A percentile compares a stretch with the other conserved stretches of the same genome.
phyloP scores from a whole-genome alignment of 92 coral and sea anemone genomes.

The Chrysogorgia sp. region DNA sequence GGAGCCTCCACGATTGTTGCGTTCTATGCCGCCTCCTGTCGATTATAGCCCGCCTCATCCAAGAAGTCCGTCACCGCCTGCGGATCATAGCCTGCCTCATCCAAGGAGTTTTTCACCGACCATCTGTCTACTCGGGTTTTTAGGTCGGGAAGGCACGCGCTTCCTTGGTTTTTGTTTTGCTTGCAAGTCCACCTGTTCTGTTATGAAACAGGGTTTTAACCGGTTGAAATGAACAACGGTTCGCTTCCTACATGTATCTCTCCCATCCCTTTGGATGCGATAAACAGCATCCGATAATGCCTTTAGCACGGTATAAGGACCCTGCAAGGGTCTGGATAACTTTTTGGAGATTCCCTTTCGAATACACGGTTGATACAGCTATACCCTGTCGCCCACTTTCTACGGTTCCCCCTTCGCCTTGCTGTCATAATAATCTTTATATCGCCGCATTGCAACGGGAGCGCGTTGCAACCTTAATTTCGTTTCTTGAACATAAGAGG shows the following conservation, averaged over 20 bases:
- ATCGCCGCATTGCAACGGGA: neutral
- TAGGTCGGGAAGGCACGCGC: neutral
- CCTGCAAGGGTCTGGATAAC: neutral
- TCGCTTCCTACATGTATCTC: neutral
- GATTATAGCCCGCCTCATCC: too few relatives aligned
- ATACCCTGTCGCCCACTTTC: neutral
- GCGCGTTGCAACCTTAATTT: conserved; percentile 6
- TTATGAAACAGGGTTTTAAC: neutral
- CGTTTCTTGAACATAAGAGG: conserved; percentile 1
- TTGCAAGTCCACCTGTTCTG: neutral
- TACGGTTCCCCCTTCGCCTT: neutral
- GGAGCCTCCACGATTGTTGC: too few relatives aligned
- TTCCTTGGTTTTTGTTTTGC: neutral
- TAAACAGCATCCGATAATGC: neutral
- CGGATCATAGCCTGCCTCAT: too few relatives aligned
- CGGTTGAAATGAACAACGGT: conserved; percentile 13
- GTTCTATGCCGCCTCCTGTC: too few relatives aligned
- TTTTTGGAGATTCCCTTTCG: neutral
- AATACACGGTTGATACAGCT: neutral
- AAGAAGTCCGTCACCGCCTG: too few relatives aligned
- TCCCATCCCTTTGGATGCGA: neutral
- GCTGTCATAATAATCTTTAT: conserved; percentile 6
- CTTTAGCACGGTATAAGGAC: neutral
- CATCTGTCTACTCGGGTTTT: too few relatives aligned
- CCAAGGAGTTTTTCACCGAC: too few relatives aligned